These are phyloP conservation scores for Sclerodermus sp. DNA, from an alignment of 2,888 invertebrate genomes.

Conservation along the genomic window DNA sequence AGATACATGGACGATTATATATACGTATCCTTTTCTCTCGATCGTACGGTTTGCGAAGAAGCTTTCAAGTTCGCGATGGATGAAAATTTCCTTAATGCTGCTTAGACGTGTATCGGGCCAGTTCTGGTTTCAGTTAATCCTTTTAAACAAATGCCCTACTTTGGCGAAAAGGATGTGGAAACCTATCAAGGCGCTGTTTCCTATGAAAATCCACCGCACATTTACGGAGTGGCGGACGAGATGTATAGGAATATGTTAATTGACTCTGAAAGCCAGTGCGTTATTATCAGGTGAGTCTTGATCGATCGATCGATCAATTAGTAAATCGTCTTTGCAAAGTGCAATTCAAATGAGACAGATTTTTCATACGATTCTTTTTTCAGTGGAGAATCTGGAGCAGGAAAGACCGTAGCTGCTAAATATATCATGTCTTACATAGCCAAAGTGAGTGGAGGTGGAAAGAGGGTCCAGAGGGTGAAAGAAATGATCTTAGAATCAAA, in stretches of 20 bases:
- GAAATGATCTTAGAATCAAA: conserved; percentile 71
- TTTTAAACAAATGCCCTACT: conserved; percentile 67
- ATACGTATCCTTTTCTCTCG: conserved; percentile 62
- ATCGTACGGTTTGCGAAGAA: not conserved
- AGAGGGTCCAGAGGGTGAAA: conserved; percentile 66
- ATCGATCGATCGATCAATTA: too few species aligned
- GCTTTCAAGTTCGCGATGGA: not conserved
- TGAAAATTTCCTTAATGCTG: conserved; percentile 39
- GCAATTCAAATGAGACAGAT: too few species aligned
- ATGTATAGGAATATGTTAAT: conserved; percentile 75
- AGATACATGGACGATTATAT: conserved; percentile 69
- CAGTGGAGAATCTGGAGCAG: conserved; percentile 70
- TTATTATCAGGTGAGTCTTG: conserved; percentile 66
- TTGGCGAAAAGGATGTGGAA: conserved; percentile 65
- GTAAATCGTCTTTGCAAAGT: too few species aligned
- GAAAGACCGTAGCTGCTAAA: conserved; percentile 70
- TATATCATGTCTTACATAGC: conserved; percentile 70
- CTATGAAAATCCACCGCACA: conserved; percentile 73
- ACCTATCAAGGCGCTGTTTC: conserved; percentile 65
- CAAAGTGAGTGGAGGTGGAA: conserved; percentile 67
- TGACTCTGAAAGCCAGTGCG: conserved; percentile 70
- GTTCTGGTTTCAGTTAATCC: conserved; percentile 68
- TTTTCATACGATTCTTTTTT: conserved; percentile 7
- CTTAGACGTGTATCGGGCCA: conserved; percentile 67
- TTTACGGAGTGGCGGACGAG: conserved; percentile 69